Evolutionary conservation across 30 jellyfish, hydroid and myxozoan species (phyloP), one percentile per base, ranked within the genome.

Genomic region (Hydractinia symbiolongicarpus): DNA sequence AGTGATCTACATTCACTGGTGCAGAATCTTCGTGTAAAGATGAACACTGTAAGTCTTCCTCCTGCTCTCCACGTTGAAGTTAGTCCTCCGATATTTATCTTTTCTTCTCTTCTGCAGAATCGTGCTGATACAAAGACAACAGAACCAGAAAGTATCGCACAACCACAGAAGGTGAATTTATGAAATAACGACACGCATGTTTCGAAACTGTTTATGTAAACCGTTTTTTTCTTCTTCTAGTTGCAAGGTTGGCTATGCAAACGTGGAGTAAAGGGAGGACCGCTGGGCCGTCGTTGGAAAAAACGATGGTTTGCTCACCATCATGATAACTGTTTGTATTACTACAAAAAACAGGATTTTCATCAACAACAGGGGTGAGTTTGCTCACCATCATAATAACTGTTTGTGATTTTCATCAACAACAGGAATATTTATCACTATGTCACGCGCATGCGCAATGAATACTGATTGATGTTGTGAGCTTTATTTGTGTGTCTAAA

Each of bases 191-290:
- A 51, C 9, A n/a, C 60, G 51, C 6, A n/a, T 79, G 44, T 30
- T 30, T 30, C 2, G 2, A 30, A 30, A 30, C 44, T 30, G 44
- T 30, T 30, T 30, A 30, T 30, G 44, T 30, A 30, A 30, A 30
- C 44, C 16, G 8, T 9, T 60, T 51, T 17, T 79, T 9, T 16
- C 83, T 11, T 53, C 21, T 61, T 17, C 9, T 53, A 87, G 95
- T 76, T 87, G 50, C 50, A 85, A 61, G 95, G 95, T 52, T 87
- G 95, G 95, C 85, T 87, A 60, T 87, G 95, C 70, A 87, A 87
- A 61, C 91, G 95, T 20, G 95, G 95, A 16, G 91, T 87, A 55
- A 81, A 81, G 78, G 95, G 95, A 17, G 95, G 95, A n/a, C 95
- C 95, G 8, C 15, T 87, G 44, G 95, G 95, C 19, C 85, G 72